Conservation (phyloP, 2,888 invertebrate species). For the Phoronis australis region DNA sequence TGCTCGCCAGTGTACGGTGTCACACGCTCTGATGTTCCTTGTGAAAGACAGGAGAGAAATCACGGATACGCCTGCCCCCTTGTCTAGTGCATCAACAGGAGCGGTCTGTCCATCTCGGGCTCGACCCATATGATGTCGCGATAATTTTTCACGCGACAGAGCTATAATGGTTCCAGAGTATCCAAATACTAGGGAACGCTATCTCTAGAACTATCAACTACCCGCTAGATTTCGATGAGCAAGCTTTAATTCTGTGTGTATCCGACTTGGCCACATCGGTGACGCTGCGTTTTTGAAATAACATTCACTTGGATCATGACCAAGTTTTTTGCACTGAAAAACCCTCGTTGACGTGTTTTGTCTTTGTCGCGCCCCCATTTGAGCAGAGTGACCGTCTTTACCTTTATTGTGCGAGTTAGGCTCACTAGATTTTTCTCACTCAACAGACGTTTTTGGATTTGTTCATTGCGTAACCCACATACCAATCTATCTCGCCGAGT, state of each 20-base stretch:
- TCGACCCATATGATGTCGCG: no score
- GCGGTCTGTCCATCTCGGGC: no score
- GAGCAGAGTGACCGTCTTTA: no score
- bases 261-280: conserved; percentile 4
- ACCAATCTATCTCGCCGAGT: conserved; percentile 15
- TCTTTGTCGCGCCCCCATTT: no score
- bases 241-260: conserved; percentile 1
- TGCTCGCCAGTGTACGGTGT: conserved; percentile 1
- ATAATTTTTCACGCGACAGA: no score
- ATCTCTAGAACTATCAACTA: no score
- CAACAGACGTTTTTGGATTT: conserved; percentile 11
- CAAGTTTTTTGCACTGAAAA: conserved; percentile 1
- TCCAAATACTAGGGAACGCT: no score
- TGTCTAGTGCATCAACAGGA: conserved; percentile 8
- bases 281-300: conserved; percentile 6
- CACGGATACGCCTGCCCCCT: conserved; percentile 1
- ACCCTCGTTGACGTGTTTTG: no score
- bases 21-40: neutral
- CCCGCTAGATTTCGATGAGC: no score
- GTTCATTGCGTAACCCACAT: conserved; percentile 11
- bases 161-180: no score
- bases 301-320: conserved; percentile 3
- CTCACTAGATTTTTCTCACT: conserved; percentile 4
- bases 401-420: no score
- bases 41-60: neutral